Percentiles rank a stretch among this genome's conserved stretches.
phyloP scores from a whole-genome alignment of 2,797 vertebrate genomes.

The Thamnophis elegans region DNA sequence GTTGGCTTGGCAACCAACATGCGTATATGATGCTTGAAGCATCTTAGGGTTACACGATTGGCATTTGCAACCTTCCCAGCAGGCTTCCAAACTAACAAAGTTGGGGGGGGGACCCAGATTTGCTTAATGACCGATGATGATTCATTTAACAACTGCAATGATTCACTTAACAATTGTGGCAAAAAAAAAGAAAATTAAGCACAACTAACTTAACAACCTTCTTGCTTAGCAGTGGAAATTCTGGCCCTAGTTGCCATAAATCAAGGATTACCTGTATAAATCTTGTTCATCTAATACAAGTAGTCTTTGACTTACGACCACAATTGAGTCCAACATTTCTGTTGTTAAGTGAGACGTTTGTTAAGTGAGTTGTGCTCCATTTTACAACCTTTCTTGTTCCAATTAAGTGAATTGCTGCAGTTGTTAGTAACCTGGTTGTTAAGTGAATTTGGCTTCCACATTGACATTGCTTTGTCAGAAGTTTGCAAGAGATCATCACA shows the following conservation, averaged over 20 bases:
- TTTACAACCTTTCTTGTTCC: not conserved
- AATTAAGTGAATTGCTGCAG: not conserved
- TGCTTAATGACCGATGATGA: not conserved
- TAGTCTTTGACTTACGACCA: not conserved
- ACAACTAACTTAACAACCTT: too few species aligned
- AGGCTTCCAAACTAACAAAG: not conserved
- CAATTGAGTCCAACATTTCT: not conserved
- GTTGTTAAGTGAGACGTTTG: not conserved
- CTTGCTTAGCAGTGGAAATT: not conserved
- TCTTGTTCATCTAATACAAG: not conserved
- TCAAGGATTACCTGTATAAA: not conserved
- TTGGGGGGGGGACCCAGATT: not conserved
- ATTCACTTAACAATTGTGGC: not conserved
- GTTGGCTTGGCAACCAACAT: too few species aligned
- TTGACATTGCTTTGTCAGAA: not conserved
- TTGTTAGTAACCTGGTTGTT: not conserved
- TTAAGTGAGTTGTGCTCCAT: not conserved
- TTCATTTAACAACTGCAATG: too few species aligned
- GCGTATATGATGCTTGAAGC: too few species aligned
- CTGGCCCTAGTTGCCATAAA: not conserved
- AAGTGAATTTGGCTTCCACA: not conserved
- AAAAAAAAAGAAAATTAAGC: not conserved
- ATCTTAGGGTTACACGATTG: not conserved
- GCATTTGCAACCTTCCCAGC: not conserved
- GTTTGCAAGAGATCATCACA: not conserved